Conservation (phyloP, 1,140 invertebrate species). For the Trinorchestia longiramus region DNA sequence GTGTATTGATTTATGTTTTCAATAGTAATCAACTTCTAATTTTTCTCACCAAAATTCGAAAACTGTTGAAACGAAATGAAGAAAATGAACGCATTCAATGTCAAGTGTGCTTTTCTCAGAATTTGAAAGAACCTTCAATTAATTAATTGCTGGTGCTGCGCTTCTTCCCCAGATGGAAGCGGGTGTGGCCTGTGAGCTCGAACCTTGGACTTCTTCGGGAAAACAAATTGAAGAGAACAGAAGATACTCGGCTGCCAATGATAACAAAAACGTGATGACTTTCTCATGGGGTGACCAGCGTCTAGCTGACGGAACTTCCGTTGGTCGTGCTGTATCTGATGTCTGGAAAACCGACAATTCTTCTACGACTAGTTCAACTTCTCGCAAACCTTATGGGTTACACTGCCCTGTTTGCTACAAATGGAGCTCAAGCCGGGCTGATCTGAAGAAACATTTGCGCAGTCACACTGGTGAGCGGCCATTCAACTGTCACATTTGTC, state of each 20-base stretch:
- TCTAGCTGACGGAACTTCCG: neutral
- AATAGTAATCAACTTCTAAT: neutral
- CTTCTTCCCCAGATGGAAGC: conserved; percentile 41
- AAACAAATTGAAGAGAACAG: neutral
- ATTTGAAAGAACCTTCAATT: neutral
- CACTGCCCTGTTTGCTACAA: conserved; percentile 18
- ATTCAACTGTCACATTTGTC: conserved; percentile 61
- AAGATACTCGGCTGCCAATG: neutral
- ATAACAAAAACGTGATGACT: neutral
- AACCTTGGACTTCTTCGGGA: neutral
- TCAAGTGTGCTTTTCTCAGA: neutral
- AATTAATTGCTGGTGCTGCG: conserved; percentile 31
- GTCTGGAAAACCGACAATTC: neutral
- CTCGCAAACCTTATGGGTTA: neutral
- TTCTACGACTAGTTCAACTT: neutral
- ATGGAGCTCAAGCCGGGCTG: conserved; percentile 52
- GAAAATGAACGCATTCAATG: neutral
- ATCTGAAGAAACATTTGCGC: conserved; percentile 59
- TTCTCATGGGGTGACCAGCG: neutral
- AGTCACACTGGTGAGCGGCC: conserved; percentile 65
- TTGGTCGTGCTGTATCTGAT: neutral
- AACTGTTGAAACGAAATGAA: neutral
- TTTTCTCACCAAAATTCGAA: neutral
- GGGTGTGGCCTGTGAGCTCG: neutral
- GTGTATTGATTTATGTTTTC: neutral